Percentiles rank a stretch among this genome's conserved stretches.
Conservation (phyloP, 2,113 vertebrate genomes). For the Aldabrachelys gigantea region DNA sequence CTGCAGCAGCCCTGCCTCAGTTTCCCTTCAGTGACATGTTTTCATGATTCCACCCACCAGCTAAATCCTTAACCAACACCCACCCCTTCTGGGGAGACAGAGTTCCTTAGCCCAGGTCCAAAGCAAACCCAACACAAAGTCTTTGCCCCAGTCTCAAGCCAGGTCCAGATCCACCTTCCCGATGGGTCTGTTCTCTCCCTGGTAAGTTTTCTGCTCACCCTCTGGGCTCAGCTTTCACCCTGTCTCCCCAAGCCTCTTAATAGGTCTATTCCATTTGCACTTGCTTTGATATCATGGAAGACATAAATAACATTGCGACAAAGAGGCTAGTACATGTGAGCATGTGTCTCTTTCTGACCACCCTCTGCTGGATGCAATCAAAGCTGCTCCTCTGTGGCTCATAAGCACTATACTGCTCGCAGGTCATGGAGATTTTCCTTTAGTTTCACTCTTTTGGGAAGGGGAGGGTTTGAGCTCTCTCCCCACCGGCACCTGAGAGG, state of each 20-base stretch:
- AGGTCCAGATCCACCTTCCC: not conserved
- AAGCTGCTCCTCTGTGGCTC: not conserved
- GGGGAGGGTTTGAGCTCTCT: not conserved
- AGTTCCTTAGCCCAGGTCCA: not conserved
- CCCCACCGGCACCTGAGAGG: accelerated
- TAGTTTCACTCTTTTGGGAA: not conserved
- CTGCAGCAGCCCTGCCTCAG: not conserved
- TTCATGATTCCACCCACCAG: not conserved
- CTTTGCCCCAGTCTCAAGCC: not conserved
- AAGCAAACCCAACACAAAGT: not conserved
- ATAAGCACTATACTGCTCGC: not conserved
- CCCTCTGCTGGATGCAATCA: not conserved
- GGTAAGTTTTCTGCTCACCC: not conserved
- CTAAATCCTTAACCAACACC: not conserved
- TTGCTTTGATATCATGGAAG: not conserved
- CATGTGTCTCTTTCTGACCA: not conserved
- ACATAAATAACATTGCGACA: not conserved
- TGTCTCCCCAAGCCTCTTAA: not conserved
- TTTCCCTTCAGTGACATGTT: not conserved
- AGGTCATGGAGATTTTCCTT: not conserved
- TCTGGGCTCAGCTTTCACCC: not conserved
- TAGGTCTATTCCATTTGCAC: not conserved
- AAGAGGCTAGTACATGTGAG: not conserved
- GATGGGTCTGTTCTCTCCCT: not conserved
- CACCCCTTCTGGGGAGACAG: not conserved